Base-by-base conservation (phyloP, 64 coral and sea anemone species). In the Pocillopora verrucosa region DNA sequence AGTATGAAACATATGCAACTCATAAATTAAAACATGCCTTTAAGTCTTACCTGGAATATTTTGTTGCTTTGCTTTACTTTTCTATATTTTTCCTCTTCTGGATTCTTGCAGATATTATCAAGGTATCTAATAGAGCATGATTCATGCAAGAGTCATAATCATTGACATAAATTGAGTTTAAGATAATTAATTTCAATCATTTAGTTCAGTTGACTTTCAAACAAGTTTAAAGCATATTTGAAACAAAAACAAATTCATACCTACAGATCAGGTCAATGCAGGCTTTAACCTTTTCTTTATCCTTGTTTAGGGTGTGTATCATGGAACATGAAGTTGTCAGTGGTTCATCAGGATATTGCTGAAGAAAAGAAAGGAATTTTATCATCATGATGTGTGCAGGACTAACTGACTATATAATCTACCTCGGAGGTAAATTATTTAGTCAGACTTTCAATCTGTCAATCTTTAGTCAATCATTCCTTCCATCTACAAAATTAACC, bases 51-150 rank as follows among this genome's bases (percentile, higher is more conserved):
- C 97, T 99, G 91, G 70, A 95, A 99, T 34, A 99, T 58, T 95
- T 64, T 91, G 51, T 99, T 99, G 65, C 97, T 90, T 77, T 93
- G 82, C 20, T 93, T 99, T 60, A 99, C 93, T 82, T 95, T 99
- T 60, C 86, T 80, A 76, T 76, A 99, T 56, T 99, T 99, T 36
- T 95, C 94, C 61, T 99, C 93, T 51, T 89, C 97, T 60, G 97
- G 97, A 61, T 99, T 92, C 56, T 91, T 90, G 20, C 94, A 93
- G 3, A 99, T 89, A 59, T 99, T 99, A 38, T 99, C 97, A 81
- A 99, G 80, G 80, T 99, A 99, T 86, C 97, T 99, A 63, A 76
- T 83, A 69, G 19, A 87, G 59, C 38, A 20, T 30, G 72, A 26
- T 77, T 51, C 17, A 20, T 72, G 10, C 4, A 24, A 72, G 10